Conservation (phyloP, 2,888 invertebrate species). For the Exephanes ischioxanthus region DNA sequence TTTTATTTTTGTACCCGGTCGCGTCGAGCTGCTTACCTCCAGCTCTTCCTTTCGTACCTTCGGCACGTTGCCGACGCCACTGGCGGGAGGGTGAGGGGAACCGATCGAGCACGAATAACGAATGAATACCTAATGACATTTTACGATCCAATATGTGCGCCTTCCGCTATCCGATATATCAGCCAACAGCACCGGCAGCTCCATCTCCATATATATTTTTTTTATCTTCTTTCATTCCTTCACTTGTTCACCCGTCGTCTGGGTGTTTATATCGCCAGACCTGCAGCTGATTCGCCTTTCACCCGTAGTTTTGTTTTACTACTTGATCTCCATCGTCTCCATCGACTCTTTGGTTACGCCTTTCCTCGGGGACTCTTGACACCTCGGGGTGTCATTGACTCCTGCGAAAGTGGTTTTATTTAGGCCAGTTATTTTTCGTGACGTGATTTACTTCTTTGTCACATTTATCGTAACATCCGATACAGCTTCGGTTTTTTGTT, state of each 20-base stretch:
- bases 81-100: constrained; percentile 58
- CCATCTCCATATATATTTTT: constrained; percentile 31
- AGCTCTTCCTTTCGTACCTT: constrained; percentile 19
- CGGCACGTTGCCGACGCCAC: constrained; percentile 60
- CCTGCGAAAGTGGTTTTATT: background rate
- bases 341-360: background rate
- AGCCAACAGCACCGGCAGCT: constrained; percentile 54
- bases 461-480: background rate
- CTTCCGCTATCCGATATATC: constrained; percentile 71
- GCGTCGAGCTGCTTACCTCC: constrained; percentile 23
- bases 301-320: constrained; percentile 22
- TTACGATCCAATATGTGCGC: constrained; percentile 78
- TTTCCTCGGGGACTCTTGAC: background rate
- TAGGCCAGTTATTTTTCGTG: background rate
- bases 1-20: background rate
- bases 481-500: background rate
- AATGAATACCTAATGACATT: constrained; percentile 81
- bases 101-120: constrained; percentile 80
- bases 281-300: constrained; percentile 23
- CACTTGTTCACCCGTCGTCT: constrained; percentile 4
- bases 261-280: constrained; percentile 42
- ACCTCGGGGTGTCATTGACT: background rate
- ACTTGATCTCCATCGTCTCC: constrained; percentile 12
- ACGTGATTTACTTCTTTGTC: background rate
- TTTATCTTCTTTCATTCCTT: constrained; percentile 30